Percentiles rank a stretch among this genome's conserved stretches.
Evolutionary conservation across 2,888 invertebrate species (phyloP).

Genomic region (Celastrina argiolus): DNA sequence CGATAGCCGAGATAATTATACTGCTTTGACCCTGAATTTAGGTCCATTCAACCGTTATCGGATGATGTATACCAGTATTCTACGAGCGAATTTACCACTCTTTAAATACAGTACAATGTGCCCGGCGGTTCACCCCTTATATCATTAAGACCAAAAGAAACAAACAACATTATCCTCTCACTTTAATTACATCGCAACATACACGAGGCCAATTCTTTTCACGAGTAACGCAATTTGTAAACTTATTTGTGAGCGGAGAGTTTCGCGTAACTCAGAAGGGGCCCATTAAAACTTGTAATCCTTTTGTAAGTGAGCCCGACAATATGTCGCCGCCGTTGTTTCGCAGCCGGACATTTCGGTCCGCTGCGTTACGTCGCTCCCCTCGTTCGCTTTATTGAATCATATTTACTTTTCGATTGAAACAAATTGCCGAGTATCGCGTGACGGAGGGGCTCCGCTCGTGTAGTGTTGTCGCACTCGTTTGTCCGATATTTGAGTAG

Average conservation of each 20-base stretch:
- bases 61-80: no score
- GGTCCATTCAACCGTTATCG: no score
- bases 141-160: not conserved
- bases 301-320: not conserved
- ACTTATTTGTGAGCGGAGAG: not conserved
- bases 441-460: not conserved
- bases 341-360: not conserved
- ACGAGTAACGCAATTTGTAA: not conserved
- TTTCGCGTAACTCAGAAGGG: not conserved
- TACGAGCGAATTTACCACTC: no score
- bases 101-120: no score
- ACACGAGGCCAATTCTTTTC: not conserved
- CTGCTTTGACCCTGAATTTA: no score
- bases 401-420: conserved; percentile 2
- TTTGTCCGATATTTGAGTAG: not conserved
- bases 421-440: not conserved
- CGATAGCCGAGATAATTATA: no score
- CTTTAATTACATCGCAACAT: not conserved
- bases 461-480: not conserved
- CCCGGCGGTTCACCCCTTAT: not conserved
- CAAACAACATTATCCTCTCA: not conserved
- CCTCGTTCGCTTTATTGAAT: not conserved
- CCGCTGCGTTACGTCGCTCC: not conserved
- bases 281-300: conserved; percentile 1
- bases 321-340: not conserved